Percentiles rank a stretch among this genome's conserved stretches.
Conservation (phyloP, 2,797 vertebrate species). For the Lutjanus argentimaculatus region DNA sequence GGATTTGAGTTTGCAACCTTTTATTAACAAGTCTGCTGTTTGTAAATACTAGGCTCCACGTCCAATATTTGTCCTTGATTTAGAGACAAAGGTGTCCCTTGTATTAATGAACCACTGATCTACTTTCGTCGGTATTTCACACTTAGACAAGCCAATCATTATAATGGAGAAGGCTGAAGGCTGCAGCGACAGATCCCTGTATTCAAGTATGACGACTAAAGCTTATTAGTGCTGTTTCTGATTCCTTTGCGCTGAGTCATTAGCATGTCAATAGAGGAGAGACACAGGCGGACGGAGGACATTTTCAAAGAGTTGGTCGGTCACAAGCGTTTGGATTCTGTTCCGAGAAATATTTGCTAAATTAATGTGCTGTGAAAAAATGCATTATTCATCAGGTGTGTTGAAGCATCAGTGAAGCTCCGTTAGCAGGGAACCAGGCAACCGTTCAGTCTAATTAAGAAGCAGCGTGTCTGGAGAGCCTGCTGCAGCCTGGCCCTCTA, state of each 20-base stretch:
- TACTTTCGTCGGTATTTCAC: constrained; percentile 73
- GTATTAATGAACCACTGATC: constrained; percentile 65
- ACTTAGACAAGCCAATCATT: constrained; percentile 72
- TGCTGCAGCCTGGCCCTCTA: constrained; percentile 48
- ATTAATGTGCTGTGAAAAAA: constrained; percentile 70
- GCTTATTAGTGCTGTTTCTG: constrained; percentile 76
- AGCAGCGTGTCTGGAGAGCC: constrained; percentile 55
- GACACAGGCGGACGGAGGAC: constrained; percentile 46
- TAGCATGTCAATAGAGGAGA: constrained; percentile 76
- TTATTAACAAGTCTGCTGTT: neutral
- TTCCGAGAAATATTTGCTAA: constrained; percentile 73
- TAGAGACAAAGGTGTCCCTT: constrained; percentile 58
- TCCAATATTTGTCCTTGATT: constrained; percentile 65
- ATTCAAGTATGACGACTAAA: constrained; percentile 64
- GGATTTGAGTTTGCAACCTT: constrained; percentile 10
- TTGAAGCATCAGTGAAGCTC: constrained; percentile 55
- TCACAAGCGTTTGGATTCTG: constrained; percentile 68
- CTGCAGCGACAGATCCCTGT: constrained; percentile 52
- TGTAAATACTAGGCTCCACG: neutral
- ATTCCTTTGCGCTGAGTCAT: constrained; percentile 65
- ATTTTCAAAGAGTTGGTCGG: constrained; percentile 65
- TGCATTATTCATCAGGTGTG: constrained; percentile 76
- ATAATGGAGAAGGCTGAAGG: constrained; percentile 61
- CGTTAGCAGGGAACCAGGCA: constrained; percentile 65
- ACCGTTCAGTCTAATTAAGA: constrained; percentile 75